Evolutionary conservation across 2,113 vertebrate genomes (phyloP).

Genomic region (Vimba vimba): DNA sequence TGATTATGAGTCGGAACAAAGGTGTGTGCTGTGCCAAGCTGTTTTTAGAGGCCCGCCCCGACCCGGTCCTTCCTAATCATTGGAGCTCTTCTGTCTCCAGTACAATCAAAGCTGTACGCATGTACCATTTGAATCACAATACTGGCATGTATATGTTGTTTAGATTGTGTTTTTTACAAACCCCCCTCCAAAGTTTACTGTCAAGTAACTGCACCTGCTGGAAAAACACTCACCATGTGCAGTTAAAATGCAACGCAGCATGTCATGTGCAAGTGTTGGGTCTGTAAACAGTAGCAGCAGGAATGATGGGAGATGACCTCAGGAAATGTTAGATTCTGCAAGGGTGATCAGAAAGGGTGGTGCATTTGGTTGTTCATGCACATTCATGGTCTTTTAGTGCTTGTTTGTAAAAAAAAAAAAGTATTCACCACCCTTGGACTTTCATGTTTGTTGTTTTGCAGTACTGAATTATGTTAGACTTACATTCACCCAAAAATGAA

Average conservation of each 20-base stretch:
- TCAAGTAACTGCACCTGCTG: slow-evolving; percentile 16
- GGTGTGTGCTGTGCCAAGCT: slow-evolving; percentile 30
- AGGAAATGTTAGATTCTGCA: neutral
- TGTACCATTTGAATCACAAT: neutral
- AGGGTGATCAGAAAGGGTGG: neutral
- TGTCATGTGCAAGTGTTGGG: slow-evolving; percentile 25
- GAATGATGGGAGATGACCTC: slow-evolving; percentile 21
- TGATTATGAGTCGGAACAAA: slow-evolving; percentile 47
- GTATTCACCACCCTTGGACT: neutral
- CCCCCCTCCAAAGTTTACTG: neutral
- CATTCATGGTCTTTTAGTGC: neutral
- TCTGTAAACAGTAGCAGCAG: neutral
- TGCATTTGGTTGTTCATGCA: neutral
- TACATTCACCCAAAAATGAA: no score
- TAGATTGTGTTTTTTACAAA: neutral
- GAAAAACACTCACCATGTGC: neutral
- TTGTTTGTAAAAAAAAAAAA: neutral
- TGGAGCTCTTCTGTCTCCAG: neutral
- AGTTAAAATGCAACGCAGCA: neutral
- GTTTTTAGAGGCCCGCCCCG: slow-evolving; percentile 22
- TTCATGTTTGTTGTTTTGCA: neutral
- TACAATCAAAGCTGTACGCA: neutral
- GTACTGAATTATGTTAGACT: neutral
- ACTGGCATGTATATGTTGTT: neutral
- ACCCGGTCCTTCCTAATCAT: slow-evolving; percentile 8